Base-by-base conservation (phyloP, 2,113 vertebrate species). In the Notothenia coriiceps region DNA sequence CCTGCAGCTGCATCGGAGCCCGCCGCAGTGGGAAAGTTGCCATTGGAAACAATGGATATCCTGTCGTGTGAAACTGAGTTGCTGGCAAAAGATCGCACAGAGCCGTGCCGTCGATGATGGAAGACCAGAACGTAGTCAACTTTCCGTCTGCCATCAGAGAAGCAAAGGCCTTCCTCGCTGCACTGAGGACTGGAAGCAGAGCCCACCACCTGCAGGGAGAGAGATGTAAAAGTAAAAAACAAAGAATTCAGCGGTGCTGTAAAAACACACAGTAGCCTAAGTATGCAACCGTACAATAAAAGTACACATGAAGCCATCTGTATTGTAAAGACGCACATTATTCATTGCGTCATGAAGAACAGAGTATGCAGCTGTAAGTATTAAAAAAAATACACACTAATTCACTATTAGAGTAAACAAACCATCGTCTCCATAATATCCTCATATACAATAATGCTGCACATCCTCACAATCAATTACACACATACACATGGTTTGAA, bases 41-140 rank as follows among this genome's bases (percentile, higher is more conserved):
- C 97, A 0, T 99, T 99, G 1, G 92, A 97, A 68, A 98, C 87
- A 4, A 96, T 66, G 11, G 94, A 94, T 17, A 96, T 64, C 66
- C 92, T 74, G 64, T 92, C 90, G 1, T 86, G 74, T 75, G 92
- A 43, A 73, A 25, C 63, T 0, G 0, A 86, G 68, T 1, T 47
- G 59, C 74, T 50, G 46, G 67, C 33, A 2, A 46, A 74, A 17
- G 56, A 52, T 4, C 91, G 84, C 9, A 61, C 86, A 3, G 92
- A 51, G 8, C 88, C 64, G 0, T 82, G 93, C 12, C 96, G 95
- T 40, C 96, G 94, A 74, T 96, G 97, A 84, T 98, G 96, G 83
- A 97, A 99, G 17, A 95, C 96, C 17, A 99, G 89, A 29, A 99
- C 97, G 0, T 98, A 99, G 91, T 99, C 98, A 0, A 99, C 97